Conservation (phyloP, 2,797 vertebrate genomes). For the Tachyglossus aculeatus region DNA sequence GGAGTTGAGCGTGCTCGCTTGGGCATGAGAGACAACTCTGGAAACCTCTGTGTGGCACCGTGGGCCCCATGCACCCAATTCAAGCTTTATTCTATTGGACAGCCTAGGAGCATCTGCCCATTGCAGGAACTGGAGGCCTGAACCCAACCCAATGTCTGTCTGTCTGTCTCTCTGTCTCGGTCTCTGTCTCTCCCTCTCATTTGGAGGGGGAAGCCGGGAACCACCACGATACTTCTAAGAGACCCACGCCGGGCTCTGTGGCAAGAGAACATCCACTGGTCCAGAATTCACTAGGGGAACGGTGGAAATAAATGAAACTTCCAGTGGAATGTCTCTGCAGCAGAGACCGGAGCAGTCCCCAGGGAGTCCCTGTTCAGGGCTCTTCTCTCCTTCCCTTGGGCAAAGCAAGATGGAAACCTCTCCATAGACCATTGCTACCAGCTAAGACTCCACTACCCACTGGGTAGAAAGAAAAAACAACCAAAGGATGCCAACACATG, state of each 20-base stretch:
- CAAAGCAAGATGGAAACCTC: slow-evolving; percentile 15
- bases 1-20: neutral
- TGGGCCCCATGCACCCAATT: neutral
- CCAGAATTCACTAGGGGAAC: no score
- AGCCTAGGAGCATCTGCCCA: neutral
- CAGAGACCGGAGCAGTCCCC: neutral
- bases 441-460: slow-evolving; percentile 1
- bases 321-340: neutral
- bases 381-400: slow-evolving; percentile 3
- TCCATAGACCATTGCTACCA: neutral
- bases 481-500: neutral
- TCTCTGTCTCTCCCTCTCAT: neutral
- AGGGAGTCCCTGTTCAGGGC: neutral
- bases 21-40: neutral
- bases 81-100: neutral
- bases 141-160: neutral
- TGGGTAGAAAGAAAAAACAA: slow-evolving; percentile 28
- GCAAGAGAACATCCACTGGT: no score
- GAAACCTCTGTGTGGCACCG: neutral
- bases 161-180: neutral
- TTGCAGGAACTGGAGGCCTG: neutral
- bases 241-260: no score
- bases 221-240: neutral
- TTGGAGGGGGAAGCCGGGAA: neutral
- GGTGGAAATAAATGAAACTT: no score